Base-by-base conservation (phyloP, 2,113 vertebrate species). In the Anarhynchus alexandrinus region DNA sequence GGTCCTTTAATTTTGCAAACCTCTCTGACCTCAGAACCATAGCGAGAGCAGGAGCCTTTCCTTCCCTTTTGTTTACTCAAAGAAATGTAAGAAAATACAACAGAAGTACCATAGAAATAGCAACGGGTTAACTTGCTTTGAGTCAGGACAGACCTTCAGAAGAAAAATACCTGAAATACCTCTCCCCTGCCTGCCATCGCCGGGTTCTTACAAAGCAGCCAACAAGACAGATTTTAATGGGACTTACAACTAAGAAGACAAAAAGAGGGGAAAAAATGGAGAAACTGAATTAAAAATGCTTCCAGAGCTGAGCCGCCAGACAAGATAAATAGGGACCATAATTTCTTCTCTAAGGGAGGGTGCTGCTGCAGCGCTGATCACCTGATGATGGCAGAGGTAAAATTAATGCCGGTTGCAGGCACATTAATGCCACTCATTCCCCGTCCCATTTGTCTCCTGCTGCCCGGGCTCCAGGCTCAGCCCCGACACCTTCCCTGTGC, bases 231-330 rank as follows among this genome's bases (percentile, higher is more conserved):
- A 82, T 93, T 84, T 84, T 78, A 95, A 88, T 72, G 49, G 86
- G 57, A 59, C 83, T 74, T 58, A 76, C 19, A 76, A 40, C 52
- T 19, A 55, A 86, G 82, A 80, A 93, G 96, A 96, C 86, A 83
- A 88, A 91, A 93, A 84, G 79, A 51, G 64, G 64, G 55, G 15
- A 16, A 3, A 19, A 90, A 94, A 87, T 43, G 77, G 88, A 81
- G 78, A 86, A 94, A 71, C 26, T 30, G 95, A 93, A 96, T 92
- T 94, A 93, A 94, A 94, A 95, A 95, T 92, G 93, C 82, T 88
- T 71, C 92, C 73, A 72, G 88, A 84, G 80, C 94, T 32, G 79
- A 59, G 43, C 23, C 0, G 1, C 59, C 73, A 66, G 86, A 45
- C 26, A 78, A 95, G 96, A 96, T 72, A 83, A 94, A 96, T 87